A percentile compares a stretch with the other conserved stretches of the same genome.
These are phyloP conservation scores for Ceryle rudis DNA, from an alignment of 2,797 vertebrate species.

Conservation along the genomic window DNA sequence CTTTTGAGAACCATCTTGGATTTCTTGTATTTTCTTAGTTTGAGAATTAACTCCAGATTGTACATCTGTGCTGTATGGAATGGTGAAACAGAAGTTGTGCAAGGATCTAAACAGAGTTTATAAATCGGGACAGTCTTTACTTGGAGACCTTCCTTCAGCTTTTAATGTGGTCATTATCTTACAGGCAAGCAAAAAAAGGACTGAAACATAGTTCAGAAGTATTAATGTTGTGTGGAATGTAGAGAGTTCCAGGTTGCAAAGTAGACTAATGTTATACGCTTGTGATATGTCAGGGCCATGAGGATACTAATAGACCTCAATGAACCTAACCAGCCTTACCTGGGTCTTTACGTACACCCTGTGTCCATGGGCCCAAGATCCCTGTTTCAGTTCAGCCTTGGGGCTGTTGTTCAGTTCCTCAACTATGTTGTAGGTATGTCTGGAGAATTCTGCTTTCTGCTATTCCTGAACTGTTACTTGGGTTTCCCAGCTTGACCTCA, in stretches of 20 bases:
- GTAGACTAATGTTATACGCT: too few species aligned
- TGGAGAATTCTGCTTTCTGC: background rate
- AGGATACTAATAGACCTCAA: background rate
- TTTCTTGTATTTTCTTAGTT: background rate
- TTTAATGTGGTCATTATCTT: background rate
- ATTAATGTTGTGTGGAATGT: background rate
- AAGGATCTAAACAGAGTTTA: background rate
- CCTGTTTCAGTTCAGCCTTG: background rate
- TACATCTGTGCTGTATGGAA: background rate
- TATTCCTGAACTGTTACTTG: rapidly evolving
- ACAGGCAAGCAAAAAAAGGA: background rate
- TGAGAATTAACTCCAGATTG: background rate
- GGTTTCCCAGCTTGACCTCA: background rate
- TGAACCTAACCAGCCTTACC: too few species aligned
- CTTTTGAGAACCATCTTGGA: background rate
- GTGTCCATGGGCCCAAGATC: background rate
- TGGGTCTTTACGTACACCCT: background rate
- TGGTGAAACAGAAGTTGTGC: background rate
- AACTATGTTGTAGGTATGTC: background rate
- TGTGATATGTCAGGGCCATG: background rate
- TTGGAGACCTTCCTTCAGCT: too few species aligned
- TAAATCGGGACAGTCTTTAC: background rate
- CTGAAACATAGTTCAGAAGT: background rate
- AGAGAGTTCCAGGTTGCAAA: background rate
- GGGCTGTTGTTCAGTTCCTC: rapidly evolving